phyloP scores from a whole-genome alignment of 2,113 vertebrate species.

The Seriola quinqueradiata region DNA sequence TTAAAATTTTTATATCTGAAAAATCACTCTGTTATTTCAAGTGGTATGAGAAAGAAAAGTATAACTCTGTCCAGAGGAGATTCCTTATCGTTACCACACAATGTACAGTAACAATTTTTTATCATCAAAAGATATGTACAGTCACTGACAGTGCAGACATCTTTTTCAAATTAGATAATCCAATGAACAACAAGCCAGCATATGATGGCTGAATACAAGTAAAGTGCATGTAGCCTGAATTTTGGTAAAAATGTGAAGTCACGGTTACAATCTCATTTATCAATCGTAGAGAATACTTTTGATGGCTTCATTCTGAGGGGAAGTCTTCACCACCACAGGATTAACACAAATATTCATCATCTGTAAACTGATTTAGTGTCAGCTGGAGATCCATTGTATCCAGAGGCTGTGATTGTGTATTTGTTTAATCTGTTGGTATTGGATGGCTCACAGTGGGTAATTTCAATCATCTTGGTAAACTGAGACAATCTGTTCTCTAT shows the following conservation, averaged over 20 bases:
- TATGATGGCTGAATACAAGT: neutral
- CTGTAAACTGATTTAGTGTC: conserved; percentile 1
- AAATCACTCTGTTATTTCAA: neutral
- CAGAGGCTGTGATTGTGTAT: conserved; percentile 24
- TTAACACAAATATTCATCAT: conserved; percentile 12
- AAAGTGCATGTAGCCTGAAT: neutral
- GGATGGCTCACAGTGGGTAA: conserved; percentile 21
- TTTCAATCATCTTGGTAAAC: conserved; percentile 40
- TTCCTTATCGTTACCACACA: neutral
- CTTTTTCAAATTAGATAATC: neutral
- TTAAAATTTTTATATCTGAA: neutral
- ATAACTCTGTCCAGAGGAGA: neutral
- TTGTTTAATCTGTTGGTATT: conserved; percentile 36
- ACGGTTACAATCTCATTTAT: neutral
- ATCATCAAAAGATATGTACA: neutral
- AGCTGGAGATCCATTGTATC: conserved; percentile 20
- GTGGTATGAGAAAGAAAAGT: conserved; percentile 3
- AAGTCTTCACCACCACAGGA: neutral
- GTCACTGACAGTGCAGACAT: neutral
- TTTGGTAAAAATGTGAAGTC: neutral
- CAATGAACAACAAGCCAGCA: neutral
- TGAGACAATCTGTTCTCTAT: conserved; percentile 28
- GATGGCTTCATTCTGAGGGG: neutral
- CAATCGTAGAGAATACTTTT: neutral
- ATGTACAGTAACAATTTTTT: neutral